Base-by-base conservation (phyloP, 1,140 invertebrate genomes). In the Drosophila sturtevanti region DNA sequence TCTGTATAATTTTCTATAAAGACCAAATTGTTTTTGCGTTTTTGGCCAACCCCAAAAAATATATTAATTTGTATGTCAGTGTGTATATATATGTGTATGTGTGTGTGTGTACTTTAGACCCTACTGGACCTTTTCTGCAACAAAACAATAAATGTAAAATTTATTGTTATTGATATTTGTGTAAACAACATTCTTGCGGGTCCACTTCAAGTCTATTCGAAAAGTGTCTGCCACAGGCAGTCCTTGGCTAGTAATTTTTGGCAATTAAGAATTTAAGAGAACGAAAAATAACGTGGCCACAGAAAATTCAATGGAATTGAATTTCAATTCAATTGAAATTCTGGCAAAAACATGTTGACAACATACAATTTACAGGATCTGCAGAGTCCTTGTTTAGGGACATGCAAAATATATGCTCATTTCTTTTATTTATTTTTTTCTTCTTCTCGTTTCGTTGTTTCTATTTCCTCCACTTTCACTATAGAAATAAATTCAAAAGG, bases 161-260 rank as follows among this genome's bases (percentile, higher is more conserved):
- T 87, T 87, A 87, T 84, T 84, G 84, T 79, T 89, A 87, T 87
- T 87, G 84, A 87, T 87, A 89, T 84, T 87, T 82, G 70, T 75
- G 79, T 87, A 81, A 79, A 69, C 62, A 86, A 68, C 63, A 79
- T 59, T 44, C 12, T 51, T 44, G n/a, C 37, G 14, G 37, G 21
- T 31, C 65, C 65, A 21, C 16, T 62, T 16, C 34, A 27, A 48
- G 9, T 11, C 9, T 16, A 2, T 11, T 14, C 18, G 9, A 48
- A 9, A 21, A 48, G 41, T 21, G 5, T 0, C 16, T 11, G 16
- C 41, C 7, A 6, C 9, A 18, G 41, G 41, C 9, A 11, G 2
- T 9, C 41, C 7, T 14, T 16, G 9, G 41, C 11, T 37, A 11
- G 16, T 34, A 41, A 24, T 16, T 3, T 24, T 56, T 1, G 51